phyloP scores from a whole-genome alignment of 2,113 vertebrate species.

The Natator depressus region DNA sequence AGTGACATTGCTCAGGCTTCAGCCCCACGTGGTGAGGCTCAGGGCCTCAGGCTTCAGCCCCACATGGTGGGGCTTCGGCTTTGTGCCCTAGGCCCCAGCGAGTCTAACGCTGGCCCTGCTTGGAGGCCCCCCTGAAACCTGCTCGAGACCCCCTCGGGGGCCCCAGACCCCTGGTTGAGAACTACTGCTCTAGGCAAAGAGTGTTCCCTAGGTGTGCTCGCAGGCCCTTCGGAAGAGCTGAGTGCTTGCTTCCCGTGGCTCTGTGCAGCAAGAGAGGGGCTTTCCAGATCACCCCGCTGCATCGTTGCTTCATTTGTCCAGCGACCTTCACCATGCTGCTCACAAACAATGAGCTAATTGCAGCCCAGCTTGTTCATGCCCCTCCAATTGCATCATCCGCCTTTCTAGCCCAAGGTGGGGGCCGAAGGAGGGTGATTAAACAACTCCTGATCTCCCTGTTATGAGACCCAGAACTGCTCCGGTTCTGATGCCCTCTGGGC shows the following conservation, averaged over 20 bases:
- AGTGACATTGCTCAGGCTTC: too few relatives aligned
- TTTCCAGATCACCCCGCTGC: not conserved
- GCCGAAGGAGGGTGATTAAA: not conserved
- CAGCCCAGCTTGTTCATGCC: not conserved
- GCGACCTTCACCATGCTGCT: not conserved
- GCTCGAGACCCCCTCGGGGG: too few relatives aligned
- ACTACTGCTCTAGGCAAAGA: too few relatives aligned
- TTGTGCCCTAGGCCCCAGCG: too few relatives aligned
- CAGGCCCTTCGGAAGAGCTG: not conserved
- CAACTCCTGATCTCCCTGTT: not conserved
- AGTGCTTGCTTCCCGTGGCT: not conserved
- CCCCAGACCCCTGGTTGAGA: too few relatives aligned
- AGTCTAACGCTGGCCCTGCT: too few relatives aligned
- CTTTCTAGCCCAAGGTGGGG: not conserved
- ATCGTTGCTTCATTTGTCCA: not conserved
- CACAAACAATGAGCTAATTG: not conserved
- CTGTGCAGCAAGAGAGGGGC: not conserved
- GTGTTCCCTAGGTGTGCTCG: not conserved
- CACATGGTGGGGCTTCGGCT: too few relatives aligned
- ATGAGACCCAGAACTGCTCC: not conserved
- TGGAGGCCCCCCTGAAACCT: too few relatives aligned
- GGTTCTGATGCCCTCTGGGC: not conserved
- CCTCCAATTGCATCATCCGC: not conserved
- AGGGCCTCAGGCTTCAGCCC: too few relatives aligned
- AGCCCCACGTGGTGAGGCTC: too few relatives aligned